Conservation (phyloP, 2,888 invertebrate species). For the Tethea ocularis region DNA sequence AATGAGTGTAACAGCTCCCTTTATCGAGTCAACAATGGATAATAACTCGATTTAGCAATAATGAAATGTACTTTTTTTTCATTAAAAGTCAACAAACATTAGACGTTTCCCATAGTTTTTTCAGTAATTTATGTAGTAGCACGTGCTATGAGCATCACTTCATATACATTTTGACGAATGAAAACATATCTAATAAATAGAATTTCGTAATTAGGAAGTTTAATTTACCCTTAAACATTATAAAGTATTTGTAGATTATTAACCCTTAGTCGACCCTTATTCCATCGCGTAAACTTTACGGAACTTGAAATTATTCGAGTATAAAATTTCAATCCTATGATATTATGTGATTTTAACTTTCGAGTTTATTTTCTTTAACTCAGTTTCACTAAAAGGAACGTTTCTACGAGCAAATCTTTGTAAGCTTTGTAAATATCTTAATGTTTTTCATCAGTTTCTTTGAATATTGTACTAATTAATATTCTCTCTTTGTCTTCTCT, state of each 20-base stretch:
- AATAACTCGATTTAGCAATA: slow-evolving; percentile 71
- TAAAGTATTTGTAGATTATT: slow-evolving; percentile 7
- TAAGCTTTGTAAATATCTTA: background rate
- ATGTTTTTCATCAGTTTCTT: background rate
- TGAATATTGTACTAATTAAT: background rate
- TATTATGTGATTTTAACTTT: slow-evolving; percentile 32
- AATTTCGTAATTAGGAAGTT: background rate
- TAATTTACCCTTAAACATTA: background rate
- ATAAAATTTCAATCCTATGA: slow-evolving; percentile 28
- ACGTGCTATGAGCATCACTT: background rate
- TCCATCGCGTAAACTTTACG: slow-evolving; percentile 1
- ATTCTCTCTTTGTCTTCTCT: background rate
- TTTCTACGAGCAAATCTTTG: slow-evolving; percentile 20
- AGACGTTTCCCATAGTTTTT: slow-evolving; percentile 24
- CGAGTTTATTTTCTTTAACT: slow-evolving; percentile 17
- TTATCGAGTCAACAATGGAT: slow-evolving; percentile 70
- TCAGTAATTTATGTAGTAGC: background rate
- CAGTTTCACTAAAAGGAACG: slow-evolving; percentile 1
- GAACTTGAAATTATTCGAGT: slow-evolving; percentile 19
- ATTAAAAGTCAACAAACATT: slow-evolving; percentile 64
- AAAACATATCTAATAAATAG: background rate
- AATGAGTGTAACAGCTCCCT: slow-evolving; percentile 77
- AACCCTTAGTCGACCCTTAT: slow-evolving; percentile 9
- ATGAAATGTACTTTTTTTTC: slow-evolving; percentile 56
- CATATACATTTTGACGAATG: background rate